Evolutionary conservation across 1,140 invertebrate species (phyloP).

Genomic region (Hyphantria cunea): DNA sequence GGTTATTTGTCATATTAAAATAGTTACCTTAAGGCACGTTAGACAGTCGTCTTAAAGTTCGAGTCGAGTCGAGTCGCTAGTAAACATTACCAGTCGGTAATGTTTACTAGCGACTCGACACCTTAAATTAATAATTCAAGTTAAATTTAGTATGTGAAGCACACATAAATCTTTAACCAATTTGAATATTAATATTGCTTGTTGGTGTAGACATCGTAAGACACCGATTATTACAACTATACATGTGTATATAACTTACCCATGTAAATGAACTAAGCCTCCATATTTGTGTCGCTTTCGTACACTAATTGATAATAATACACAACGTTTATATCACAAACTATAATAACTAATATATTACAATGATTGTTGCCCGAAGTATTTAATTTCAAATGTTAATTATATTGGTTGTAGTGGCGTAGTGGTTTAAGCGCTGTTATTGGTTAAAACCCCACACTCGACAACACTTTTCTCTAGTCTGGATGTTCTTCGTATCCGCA

Average conservation of each 20-base stretch:
- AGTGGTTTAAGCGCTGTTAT: no score
- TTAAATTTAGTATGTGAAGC: slow-evolving; percentile 8
- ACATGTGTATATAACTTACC: slow-evolving; percentile 3
- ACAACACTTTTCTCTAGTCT: no score
- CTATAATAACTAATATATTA: background rate
- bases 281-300: background rate
- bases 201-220: slow-evolving; percentile 3
- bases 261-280: slow-evolving; percentile 5
- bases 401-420: no score
- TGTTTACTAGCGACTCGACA: background rate
- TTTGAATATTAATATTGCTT: slow-evolving; percentile 7
- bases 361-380: no score
- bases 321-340: background rate
- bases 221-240: slow-evolving; percentile 9
- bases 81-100: no score
- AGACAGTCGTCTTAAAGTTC: no score
- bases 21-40: no score
- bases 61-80: no score
- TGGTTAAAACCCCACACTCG: no score
- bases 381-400: no score
- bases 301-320: slow-evolving; percentile 11
- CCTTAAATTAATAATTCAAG: slow-evolving; percentile 10
- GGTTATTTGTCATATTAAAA: no score
- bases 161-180: slow-evolving; percentile 10
- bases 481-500: no score